Evolutionary conservation across 2,797 vertebrate species (phyloP).

Genomic region (Falco peregrinus): DNA sequence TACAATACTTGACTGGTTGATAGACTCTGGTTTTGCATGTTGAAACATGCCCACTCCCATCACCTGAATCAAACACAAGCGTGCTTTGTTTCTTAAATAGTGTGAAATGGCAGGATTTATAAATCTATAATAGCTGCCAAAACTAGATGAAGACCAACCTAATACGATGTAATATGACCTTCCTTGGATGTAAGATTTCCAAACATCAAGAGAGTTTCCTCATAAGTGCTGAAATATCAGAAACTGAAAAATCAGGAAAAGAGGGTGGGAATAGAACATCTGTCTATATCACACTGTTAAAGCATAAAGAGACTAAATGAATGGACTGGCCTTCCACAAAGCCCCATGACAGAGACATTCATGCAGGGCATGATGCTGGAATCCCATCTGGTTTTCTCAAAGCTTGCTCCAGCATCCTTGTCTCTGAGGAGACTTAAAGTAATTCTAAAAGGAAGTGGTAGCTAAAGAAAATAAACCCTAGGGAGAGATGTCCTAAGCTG

Average conservation of each 20-base stretch:
- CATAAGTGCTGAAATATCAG: neutral
- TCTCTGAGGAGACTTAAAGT: neutral
- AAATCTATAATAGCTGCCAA: neutral
- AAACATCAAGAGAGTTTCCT: neutral
- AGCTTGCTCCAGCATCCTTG: neutral
- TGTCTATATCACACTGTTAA: neutral
- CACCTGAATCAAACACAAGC: neutral
- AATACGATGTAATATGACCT: neutral
- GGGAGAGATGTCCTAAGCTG: neutral
- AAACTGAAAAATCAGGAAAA: neutral
- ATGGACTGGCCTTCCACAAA: neutral
- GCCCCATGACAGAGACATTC: fast-evolving
- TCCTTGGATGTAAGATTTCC: neutral
- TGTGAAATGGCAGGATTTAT: slow-evolving; percentile 4
- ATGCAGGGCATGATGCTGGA: neutral
- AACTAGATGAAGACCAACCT: neutral
- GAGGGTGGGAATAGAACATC: neutral
- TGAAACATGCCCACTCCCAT: slow-evolving; percentile 25
- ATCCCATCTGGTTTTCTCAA: neutral
- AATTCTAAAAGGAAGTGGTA: neutral
- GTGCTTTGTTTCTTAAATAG: slow-evolving; percentile 1
- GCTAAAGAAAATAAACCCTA: neutral
- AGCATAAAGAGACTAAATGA: neutral
- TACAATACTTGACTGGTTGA: neutral
- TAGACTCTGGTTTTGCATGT: neutral